Evolutionary conservation across 2,113 vertebrate species (phyloP), one percentile per base, ranked within the genome.

Genomic region (Hyaena hyaena): DNA sequence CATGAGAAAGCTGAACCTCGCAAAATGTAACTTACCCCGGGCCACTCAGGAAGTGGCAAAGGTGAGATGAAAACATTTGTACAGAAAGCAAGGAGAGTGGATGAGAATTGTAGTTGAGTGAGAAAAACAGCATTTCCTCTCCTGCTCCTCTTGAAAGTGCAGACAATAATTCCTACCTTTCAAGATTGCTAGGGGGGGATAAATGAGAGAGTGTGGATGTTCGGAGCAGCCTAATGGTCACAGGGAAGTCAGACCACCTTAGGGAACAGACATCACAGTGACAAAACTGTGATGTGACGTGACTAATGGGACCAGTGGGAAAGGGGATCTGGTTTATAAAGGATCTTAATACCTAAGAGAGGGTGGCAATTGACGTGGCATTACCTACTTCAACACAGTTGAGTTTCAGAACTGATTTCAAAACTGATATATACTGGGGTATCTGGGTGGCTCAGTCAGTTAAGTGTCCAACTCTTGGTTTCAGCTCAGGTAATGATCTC

Each of bases 121-220:
- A 24, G 3, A 43, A 66, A 82, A 43, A 26, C 33, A 45, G 39
- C 2, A 4, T 53, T 93, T 88, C 82, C 66, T 65, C 55, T 28
- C n/a, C 11, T 7, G 9, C 35, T 28, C n/a, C 9, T 90, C 65
- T 83, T 63, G 86, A 33, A 76, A 91, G 71, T 16, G 2, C 0
- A 0, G n/a, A 81, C 79, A 73, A 86, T 81, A 96, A 82, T 95
- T 48, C 50, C 87, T 71, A 91, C 66, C 91, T 91, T 96, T 93
- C 95, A 79, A 61, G 58, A 35, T 73, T 85, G 73, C 71, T 80
- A 48, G 77, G 35, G 39, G 0, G 0, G 85, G 71, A 79, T 95
- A 91, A 85, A 93, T 66, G 92, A 91, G 69, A 43, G 55, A 7
- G 35, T 90, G 79, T 77, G 84, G 43, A 10, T 0, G 16, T 71